Evolutionary conservation across 2,797 vertebrate genomes (phyloP), one percentile per base, ranked within the genome.

Genomic region (Pangasius larnaudii): DNA sequence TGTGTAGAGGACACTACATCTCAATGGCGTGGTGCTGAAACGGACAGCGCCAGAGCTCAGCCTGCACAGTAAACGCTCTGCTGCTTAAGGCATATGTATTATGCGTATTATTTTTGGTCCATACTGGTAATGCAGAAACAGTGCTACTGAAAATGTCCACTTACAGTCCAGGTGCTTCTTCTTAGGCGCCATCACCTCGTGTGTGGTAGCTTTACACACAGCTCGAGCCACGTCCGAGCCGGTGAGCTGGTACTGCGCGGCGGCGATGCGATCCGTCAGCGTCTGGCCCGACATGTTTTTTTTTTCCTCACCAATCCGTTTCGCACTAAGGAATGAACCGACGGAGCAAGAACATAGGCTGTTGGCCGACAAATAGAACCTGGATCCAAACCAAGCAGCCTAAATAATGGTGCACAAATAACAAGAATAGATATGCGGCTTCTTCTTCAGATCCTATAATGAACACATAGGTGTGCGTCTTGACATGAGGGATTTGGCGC

Each of bases 101-200:
- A 3, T 8, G 67, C 18, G 16, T 9, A 8, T 36, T 19, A 69
- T 69, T 72, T 72, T 1, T 27, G 39, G 71, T 24, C 19, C 71
- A 24, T 4, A 27, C 22, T 10, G 39, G 39, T 46, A 10, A 75
- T 13, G 42, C 72, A 49, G 3, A 14, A 49, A 75, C 1, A 75
- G 72, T 49, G 42, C 1, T 56, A 36, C n/a, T 56, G 16, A 79
- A 58, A 65, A 84, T 63, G 63, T 80, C 56, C 95, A 97, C 98
- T 99, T 96, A 99, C 98, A 99, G 93, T 99, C 99, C 96, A 99
- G 97, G 97, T 99, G 99, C 95, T 99, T 99, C 87, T 99, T 99
- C 97, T 99, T 99, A 95, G 99, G 99, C 95, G 98, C 98, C 98
- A 99, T 99, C 96, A 99, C 98, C 95, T 99, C 99, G 91, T 99